A percentile compares a stretch with the other conserved stretches of the same genome.
These are phyloP conservation scores for Cloeon dipterum DNA, from an alignment of 2,888 invertebrate species.

Conservation along the genomic window DNA sequence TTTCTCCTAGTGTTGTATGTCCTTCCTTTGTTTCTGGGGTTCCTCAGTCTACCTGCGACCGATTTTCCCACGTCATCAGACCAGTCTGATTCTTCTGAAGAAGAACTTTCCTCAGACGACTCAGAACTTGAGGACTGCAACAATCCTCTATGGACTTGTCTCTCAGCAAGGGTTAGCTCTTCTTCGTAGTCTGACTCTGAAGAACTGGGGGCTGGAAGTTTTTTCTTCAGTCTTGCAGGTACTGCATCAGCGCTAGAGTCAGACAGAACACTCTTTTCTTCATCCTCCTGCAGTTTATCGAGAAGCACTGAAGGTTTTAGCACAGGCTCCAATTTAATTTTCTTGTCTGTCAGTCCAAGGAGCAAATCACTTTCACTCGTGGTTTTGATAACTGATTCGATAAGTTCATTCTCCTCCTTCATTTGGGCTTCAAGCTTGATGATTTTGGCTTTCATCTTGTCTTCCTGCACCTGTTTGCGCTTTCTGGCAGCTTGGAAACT, in stretches of 20 bases:
- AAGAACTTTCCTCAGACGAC: neutral
- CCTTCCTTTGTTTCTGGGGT: neutral
- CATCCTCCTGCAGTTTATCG: too few relatives aligned
- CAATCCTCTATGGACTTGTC: too few relatives aligned
- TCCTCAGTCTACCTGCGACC: neutral
- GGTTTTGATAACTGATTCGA: neutral
- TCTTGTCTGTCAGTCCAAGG: neutral
- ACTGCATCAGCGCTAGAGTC: neutral
- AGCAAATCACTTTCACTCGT: neutral
- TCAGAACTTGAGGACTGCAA: too few relatives aligned
- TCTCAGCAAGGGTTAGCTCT: neutral
- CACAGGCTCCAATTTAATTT: neutral
- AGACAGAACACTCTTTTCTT: too few relatives aligned
- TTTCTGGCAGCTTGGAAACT: neutral
- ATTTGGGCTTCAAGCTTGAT: conserved; percentile 3
- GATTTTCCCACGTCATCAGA: neutral
- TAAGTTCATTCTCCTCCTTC: neutral
- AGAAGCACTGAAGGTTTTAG: neutral
- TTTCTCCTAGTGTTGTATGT: neutral
- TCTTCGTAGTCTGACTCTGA: conserved; percentile 1
- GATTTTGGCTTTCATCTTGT: neutral
- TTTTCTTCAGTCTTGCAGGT: neutral
- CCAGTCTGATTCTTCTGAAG: neutral
- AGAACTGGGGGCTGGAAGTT: neutral
- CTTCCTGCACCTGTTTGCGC: neutral